Evolutionary conservation across 2,888 invertebrate genomes (phyloP).

Genomic region (Drosophila ezoana): DNA sequence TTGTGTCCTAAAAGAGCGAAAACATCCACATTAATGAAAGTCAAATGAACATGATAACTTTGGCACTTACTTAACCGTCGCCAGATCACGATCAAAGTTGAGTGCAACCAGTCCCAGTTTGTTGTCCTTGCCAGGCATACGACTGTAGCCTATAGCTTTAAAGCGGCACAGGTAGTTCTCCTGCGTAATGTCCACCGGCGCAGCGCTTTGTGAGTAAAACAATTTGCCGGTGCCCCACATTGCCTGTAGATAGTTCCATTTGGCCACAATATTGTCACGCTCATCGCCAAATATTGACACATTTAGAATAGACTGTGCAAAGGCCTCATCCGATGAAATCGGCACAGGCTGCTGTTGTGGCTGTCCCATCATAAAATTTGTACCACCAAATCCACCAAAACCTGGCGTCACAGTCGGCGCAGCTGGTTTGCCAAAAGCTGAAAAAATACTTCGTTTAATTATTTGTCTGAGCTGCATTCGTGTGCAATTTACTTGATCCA

Average conservation of each 20-base stretch:
- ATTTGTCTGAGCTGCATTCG: conserved; percentile 2
- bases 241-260: conserved; percentile 97
- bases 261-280: conserved; percentile 95
- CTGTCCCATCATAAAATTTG: conserved; percentile 84
- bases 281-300: conserved; percentile 97
- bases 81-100: conserved; percentile 92
- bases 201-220: conserved; percentile 90
- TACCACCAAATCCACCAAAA: conserved; percentile 86
- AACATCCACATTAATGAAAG: neutral
- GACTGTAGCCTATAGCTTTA: conserved; percentile 97
- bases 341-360: conserved; percentile 85
- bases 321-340: conserved; percentile 89
- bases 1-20: conserved; percentile 86
- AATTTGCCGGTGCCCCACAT: conserved; percentile 88
- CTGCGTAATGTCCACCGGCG: conserved; percentile 92
- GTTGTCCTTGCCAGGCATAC: conserved; percentile 93
- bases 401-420: conserved; percentile 83
- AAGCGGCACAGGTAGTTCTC: conserved; percentile 97
- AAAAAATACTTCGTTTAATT: conserved; percentile 7
- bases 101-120: conserved; percentile 96
- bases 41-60: neutral
- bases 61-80: conserved; percentile 89
- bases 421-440: conserved; percentile 84
- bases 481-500: conserved; percentile 50
- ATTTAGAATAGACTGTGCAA: conserved; percentile 91